Evolutionary conservation across 1,140 invertebrate species (phyloP).

Genomic region (Ostrea denselamellosa): DNA sequence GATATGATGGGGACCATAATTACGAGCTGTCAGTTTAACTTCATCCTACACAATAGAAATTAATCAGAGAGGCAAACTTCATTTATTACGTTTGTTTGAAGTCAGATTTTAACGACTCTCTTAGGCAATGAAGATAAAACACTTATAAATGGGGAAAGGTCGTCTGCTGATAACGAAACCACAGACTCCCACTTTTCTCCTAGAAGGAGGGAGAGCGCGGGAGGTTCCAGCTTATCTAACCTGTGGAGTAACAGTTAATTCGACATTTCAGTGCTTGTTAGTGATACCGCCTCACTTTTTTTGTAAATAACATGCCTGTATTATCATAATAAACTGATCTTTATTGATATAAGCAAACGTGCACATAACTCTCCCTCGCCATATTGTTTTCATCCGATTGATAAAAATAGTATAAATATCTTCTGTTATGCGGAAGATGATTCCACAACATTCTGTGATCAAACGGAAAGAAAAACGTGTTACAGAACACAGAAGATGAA

Average conservation of each 20-base stretch:
- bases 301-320: conserved; percentile 32
- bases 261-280: conserved; percentile 33
- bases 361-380: not conserved
- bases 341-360: conserved; percentile 30
- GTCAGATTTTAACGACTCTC: conserved; percentile 34
- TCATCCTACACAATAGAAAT: conserved; percentile 33
- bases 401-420: conserved; percentile 2
- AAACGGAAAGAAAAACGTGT: not conserved
- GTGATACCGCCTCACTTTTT: conserved; percentile 19
- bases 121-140: conserved; percentile 33
- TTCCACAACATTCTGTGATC: conserved; percentile 2
- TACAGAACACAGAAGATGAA: conserved; percentile 15
- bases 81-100: conserved; percentile 34
- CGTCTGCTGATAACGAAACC: not conserved
- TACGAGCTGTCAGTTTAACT: not conserved
- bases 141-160: not conserved
- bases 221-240: not conserved
- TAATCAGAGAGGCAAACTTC: conserved; percentile 29
- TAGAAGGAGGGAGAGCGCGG: not conserved
- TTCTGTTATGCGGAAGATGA: not conserved
- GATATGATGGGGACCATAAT: not conserved
- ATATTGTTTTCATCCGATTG: conserved; percentile 17
- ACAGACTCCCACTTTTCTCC: not conserved
- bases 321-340: conserved; percentile 35
- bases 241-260: conserved; percentile 20